phyloP scores from a whole-genome alignment of 1,140 invertebrate species.

The Drosophila busckii region DNA sequence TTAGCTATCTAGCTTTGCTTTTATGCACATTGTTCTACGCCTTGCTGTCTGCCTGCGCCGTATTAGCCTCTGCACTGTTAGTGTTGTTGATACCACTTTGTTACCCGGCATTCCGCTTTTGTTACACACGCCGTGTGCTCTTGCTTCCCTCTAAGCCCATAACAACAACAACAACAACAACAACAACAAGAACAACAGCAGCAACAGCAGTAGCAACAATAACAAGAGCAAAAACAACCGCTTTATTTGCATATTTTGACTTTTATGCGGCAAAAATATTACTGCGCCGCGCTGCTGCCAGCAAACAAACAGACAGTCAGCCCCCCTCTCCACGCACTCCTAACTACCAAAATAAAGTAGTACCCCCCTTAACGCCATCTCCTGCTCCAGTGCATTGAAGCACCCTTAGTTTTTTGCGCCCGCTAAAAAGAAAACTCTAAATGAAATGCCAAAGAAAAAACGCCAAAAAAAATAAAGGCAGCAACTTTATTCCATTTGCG shows the following conservation, averaged over 20 bases:
- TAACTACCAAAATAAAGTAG: constrained; percentile 20
- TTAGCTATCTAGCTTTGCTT: neutral
- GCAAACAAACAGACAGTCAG: constrained; percentile 42
- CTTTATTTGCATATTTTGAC: constrained; percentile 74
- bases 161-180: constrained; percentile 3
- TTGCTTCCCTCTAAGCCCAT: neutral
- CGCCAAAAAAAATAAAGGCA: too few species aligned
- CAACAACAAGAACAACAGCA: constrained; percentile 12
- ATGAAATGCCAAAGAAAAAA: too few species aligned
- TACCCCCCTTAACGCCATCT: too few species aligned
- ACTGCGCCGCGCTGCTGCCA: constrained; percentile 64
- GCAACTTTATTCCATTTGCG: too few species aligned
- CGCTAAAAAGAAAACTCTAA: too few species aligned
- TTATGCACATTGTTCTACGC: constrained; percentile 43
- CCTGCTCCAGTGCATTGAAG: too few species aligned
- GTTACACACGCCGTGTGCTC: constrained; percentile 7
- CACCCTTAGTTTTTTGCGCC: too few species aligned
- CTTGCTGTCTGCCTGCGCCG: constrained; percentile 9
- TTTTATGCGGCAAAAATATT: constrained; percentile 74
- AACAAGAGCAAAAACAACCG: constrained; percentile 13
- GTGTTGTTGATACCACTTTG: constrained; percentile 26
- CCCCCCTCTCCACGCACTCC: neutral
- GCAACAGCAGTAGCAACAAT: constrained; percentile 5
- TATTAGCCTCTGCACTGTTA: constrained; percentile 22
- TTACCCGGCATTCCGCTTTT: neutral